A percentile compares a stretch with the other conserved stretches of the same genome.
Evolutionary conservation across 2,113 vertebrate species (phyloP).

Genomic region (Arvicanthis niloticus): DNA sequence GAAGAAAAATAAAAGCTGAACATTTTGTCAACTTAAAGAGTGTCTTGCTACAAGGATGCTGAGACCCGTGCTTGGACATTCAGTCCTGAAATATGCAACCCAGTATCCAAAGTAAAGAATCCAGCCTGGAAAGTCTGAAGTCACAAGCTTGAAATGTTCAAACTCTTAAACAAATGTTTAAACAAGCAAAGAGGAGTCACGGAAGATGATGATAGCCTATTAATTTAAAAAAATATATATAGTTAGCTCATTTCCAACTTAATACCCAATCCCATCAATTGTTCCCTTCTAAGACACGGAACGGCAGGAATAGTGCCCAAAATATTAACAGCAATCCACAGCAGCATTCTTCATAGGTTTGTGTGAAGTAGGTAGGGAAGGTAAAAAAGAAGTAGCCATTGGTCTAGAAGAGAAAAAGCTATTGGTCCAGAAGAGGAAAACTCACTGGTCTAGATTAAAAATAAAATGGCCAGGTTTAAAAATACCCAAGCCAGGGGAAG

Average conservation of each 20-base stretch:
- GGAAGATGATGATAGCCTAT: slow-evolving; percentile 30
- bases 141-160: slow-evolving; percentile 47
- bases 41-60: not conserved
- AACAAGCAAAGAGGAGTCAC: slow-evolving; percentile 43
- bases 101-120: slow-evolving; percentile 51
- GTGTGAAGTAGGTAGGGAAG: not conserved
- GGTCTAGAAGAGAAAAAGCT: not conserved
- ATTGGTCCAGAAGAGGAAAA: not conserved
- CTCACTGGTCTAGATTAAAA: not conserved
- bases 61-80: not conserved
- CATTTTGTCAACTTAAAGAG: slow-evolving; percentile 44
- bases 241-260: slow-evolving; percentile 20
- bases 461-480: not conserved
- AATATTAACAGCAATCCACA: not conserved
- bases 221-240: slow-evolving; percentile 43
- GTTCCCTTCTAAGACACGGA: slow-evolving; percentile 20
- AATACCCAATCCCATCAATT: slow-evolving; percentile 37
- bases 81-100: slow-evolving; percentile 14
- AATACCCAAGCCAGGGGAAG: not conserved
- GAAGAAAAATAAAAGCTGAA: slow-evolving; percentile 63
- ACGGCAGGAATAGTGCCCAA: not conserved
- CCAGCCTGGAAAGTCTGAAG: slow-evolving; percentile 41
- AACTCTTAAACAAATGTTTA: slow-evolving; percentile 53
- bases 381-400: not conserved
- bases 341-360: not conserved